Percentiles rank a stretch among this genome's conserved stretches.
These are phyloP conservation scores for Lordiphosa fenestrarum DNA, from an alignment of 2,888 invertebrate genomes.

Conservation along the genomic window DNA sequence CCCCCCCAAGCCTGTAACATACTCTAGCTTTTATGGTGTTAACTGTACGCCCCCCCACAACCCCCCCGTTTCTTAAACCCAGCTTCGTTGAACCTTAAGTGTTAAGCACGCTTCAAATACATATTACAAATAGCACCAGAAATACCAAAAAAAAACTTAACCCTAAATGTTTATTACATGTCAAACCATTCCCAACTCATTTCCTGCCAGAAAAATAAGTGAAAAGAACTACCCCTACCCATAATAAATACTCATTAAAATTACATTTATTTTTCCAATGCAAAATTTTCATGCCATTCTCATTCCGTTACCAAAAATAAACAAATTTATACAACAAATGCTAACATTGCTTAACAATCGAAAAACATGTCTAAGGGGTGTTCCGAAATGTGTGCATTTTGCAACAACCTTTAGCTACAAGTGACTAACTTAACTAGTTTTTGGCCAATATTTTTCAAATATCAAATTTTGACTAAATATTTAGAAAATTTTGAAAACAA, in stretches of 20 bases:
- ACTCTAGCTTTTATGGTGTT: constrained; percentile 7
- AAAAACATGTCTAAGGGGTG: constrained; percentile 11
- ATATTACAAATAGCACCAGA: no score
- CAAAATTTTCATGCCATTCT: constrained; percentile 64
- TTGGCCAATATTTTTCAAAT: no score
- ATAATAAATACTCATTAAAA: constrained; percentile 1
- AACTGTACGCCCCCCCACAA: background rate
- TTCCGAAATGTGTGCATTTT: no score
- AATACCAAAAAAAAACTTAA: constrained; percentile 1
- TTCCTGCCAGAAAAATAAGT: background rate
- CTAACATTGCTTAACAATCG: constrained; percentile 16
- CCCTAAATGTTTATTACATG: constrained; percentile 2
- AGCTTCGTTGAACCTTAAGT: no score
- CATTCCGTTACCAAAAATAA: constrained; percentile 39
- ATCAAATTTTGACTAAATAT: no score
- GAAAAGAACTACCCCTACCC: background rate
- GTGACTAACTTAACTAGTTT: no score
- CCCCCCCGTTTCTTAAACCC: background rate
- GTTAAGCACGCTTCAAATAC: no score
- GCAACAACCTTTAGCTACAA: no score
- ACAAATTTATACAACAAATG: constrained; percentile 29
- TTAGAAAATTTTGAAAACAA: no score
- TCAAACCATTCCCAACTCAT: constrained; percentile 6
- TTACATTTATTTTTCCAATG: constrained; percentile 23
- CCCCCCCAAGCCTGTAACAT: constrained; percentile 5